Evolutionary conservation across 2,113 vertebrate genomes (phyloP).

Genomic region (Myiozetetes cayanensis): DNA sequence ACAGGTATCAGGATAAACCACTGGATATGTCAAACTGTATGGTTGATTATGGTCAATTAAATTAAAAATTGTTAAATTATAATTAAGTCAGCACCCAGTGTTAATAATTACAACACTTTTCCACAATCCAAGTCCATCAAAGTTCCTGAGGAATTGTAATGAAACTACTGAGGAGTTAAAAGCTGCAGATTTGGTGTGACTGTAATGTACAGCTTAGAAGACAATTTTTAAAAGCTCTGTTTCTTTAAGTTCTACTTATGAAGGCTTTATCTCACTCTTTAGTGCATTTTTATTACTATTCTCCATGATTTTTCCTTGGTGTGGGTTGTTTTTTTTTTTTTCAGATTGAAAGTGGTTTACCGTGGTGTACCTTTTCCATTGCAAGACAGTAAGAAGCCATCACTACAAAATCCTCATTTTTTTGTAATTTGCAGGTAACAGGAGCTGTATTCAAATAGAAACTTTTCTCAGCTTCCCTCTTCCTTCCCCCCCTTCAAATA

Average conservation of each 20-base stretch:
- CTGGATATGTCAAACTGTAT: not conserved
- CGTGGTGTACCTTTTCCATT: not conserved
- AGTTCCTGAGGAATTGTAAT: not conserved
- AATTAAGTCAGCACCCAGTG: not conserved
- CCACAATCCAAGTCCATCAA: not conserved
- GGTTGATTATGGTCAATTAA: not conserved
- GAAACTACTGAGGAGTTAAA: not conserved
- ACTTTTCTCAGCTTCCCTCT: not conserved
- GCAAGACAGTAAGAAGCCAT: not conserved
- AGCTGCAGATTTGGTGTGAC: not conserved
- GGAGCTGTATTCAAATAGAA: not conserved
- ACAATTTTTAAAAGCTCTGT: not conserved
- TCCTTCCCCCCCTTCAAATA: rapidly evolving
- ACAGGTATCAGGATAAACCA: not conserved
- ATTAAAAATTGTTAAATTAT: not conserved
- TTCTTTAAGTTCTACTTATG: not conserved
- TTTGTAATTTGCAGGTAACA: not conserved
- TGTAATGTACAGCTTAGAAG: not conserved
- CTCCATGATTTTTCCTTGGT: not conserved
- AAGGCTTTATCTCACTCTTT: not conserved
- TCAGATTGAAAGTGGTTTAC: not conserved
- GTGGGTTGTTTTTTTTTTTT: not conserved
- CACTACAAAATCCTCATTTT: rapidly evolving
- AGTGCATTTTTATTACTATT: not conserved
- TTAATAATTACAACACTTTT: not conserved